phyloP scores from a whole-genome alignment of 2,113 vertebrate genomes.

The Callospermophilus lateralis region DNA sequence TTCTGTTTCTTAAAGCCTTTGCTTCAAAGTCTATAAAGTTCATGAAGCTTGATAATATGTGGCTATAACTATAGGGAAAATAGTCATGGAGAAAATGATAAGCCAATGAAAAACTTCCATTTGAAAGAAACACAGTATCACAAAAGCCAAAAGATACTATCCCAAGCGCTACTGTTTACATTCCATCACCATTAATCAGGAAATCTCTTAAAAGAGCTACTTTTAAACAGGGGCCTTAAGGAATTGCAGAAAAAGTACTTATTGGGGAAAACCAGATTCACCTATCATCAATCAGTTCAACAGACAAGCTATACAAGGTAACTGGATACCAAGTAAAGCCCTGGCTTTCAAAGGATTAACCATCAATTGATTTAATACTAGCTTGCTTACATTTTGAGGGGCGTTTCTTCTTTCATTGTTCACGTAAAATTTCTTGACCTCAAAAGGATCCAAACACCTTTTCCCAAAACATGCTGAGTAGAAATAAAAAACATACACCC shows the following conservation, averaged over 20 bases:
- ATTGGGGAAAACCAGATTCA: background rate
- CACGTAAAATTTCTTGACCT: constrained; percentile 48
- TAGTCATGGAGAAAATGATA: background rate
- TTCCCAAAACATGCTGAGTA: constrained; percentile 27
- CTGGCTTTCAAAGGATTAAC: constrained; percentile 41
- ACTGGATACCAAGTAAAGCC: constrained; percentile 47
- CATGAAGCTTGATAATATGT: background rate
- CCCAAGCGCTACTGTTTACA: background rate
- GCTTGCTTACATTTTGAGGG: background rate
- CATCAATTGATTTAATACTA: constrained; percentile 48
- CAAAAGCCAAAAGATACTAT: background rate
- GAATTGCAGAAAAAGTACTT: constrained; percentile 40
- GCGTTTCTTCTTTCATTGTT: constrained; percentile 35
- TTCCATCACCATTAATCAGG: background rate
- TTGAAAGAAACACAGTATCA: constrained; percentile 36
- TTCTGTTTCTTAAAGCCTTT: background rate
- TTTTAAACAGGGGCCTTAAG: background rate
- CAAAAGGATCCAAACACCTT: background rate
- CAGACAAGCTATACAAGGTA: background rate
- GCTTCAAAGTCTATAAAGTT: background rate
- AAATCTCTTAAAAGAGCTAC: constrained; percentile 36
- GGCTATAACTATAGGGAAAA: background rate
- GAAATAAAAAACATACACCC: constrained; percentile 19
- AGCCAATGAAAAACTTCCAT: constrained; percentile 33
- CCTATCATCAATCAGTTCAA: background rate